phyloP scores from a whole-genome alignment of 2,797 vertebrate genomes.

The Calcarius lapponicus region DNA sequence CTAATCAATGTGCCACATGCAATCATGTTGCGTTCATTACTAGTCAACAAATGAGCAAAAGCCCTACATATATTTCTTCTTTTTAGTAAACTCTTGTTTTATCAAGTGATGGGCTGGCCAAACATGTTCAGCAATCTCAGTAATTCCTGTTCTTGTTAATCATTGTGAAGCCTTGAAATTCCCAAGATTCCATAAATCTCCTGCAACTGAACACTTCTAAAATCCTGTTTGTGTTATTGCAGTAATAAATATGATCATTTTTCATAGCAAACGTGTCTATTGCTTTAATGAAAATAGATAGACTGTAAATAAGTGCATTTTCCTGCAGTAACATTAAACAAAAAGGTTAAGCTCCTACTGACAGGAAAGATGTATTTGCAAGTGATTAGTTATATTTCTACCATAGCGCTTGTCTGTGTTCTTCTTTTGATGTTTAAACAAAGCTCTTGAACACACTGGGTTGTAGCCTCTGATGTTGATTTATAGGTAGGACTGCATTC shows the following conservation, averaged over 20 bases:
- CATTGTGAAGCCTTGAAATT: constrained; percentile 30
- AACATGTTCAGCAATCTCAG: not conserved
- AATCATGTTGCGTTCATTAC: constrained; percentile 53
- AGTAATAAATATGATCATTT: constrained; percentile 66
- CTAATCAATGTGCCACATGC: constrained; percentile 75
- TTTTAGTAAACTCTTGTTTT: not conserved
- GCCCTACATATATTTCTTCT: not conserved
- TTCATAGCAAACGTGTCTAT: constrained; percentile 41
- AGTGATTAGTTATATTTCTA: constrained; percentile 85
- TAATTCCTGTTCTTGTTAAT: constrained; percentile 36
- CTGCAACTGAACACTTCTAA: constrained; percentile 22
- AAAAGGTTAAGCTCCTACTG: constrained; percentile 84
- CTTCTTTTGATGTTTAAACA: constrained; percentile 84
- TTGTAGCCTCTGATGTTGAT: constrained; percentile 83
- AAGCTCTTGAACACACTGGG: constrained; percentile 81
- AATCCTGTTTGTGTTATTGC: constrained; percentile 21
- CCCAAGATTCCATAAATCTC: constrained; percentile 20
- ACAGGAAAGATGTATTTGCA: constrained; percentile 84
- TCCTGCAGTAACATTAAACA: constrained; percentile 78
- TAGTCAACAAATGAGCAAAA: constrained; percentile 65
- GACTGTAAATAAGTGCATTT: constrained; percentile 72
- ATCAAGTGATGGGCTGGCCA: not conserved
- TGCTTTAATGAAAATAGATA: constrained; percentile 68
- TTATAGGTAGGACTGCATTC: constrained; percentile 83
- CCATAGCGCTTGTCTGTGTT: constrained; percentile 77